Evolutionary conservation across 2,888 invertebrate genomes (phyloP).

Genomic region (Erebia palarica): DNA sequence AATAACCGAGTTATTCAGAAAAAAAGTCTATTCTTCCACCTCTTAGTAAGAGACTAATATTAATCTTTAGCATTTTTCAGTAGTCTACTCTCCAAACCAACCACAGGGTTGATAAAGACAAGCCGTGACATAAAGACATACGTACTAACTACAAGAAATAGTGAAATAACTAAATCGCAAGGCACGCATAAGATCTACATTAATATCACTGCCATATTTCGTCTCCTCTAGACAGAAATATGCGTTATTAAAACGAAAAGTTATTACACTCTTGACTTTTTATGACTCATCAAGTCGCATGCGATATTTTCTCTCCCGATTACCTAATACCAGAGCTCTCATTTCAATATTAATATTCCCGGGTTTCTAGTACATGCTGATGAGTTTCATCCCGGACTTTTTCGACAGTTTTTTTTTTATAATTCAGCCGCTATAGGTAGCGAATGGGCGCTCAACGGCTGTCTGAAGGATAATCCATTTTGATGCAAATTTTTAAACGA

Average conservation of each 20-base stretch:
- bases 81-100: too few species aligned
- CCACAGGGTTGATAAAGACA: too few species aligned
- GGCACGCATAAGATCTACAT: too few species aligned
- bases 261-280: neutral
- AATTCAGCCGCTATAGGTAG: constrained; percentile 38
- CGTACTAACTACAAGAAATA: too few species aligned
- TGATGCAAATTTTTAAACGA: neutral
- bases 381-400: constrained; percentile 52
- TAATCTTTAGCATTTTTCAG: too few species aligned
- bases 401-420: constrained; percentile 49
- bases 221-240: neutral
- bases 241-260: neutral
- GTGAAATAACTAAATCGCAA: too few species aligned
- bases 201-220: neutral
- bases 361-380: constrained; percentile 55
- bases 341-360: constrained; percentile 72
- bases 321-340: constrained; percentile 54
- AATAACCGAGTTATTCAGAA: too few species aligned
- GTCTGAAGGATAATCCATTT: constrained; percentile 21
- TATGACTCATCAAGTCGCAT: constrained; percentile 14
- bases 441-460: constrained; percentile 41
- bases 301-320: constrained; percentile 28
- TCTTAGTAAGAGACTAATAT: too few species aligned
- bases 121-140: too few species aligned
- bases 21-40: too few species aligned